These are phyloP conservation scores for Calameuta filiformis DNA, from an alignment of 2,888 invertebrate genomes.

Conservation along the genomic window DNA sequence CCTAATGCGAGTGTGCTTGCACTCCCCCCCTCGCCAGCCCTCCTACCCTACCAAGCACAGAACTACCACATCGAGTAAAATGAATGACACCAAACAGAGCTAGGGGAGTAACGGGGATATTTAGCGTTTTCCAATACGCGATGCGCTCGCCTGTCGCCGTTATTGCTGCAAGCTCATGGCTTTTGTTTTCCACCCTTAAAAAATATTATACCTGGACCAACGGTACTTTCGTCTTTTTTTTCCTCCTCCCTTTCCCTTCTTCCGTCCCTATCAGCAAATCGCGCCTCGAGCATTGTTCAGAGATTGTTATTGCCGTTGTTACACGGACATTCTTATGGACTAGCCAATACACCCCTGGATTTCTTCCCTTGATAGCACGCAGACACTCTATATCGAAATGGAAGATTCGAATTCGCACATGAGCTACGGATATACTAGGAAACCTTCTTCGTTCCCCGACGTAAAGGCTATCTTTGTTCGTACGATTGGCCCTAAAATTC, in stretches of 20 bases:
- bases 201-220: conserved; percentile 14
- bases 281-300: neutral
- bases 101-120: conserved; percentile 46
- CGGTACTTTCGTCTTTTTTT: neutral
- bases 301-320: conserved; percentile 2
- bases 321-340: neutral
- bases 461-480: neutral
- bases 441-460: neutral
- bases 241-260: neutral
- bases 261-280: neutral
- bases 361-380: neutral
- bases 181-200: conserved; percentile 24
- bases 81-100: conserved; percentile 52
- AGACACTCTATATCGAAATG: neutral
- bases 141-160: conserved; percentile 27
- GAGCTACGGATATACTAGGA: neutral
- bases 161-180: conserved; percentile 23
- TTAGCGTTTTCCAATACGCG: conserved; percentile 58
- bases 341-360: neutral
- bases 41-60: neutral
- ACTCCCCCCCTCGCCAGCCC: neutral
- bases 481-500: neutral
- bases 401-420: neutral
- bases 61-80: conserved; percentile 44
- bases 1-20: neutral